Evolutionary conservation across 2,113 vertebrate species (phyloP).

Genomic region (Chamaea fasciata): DNA sequence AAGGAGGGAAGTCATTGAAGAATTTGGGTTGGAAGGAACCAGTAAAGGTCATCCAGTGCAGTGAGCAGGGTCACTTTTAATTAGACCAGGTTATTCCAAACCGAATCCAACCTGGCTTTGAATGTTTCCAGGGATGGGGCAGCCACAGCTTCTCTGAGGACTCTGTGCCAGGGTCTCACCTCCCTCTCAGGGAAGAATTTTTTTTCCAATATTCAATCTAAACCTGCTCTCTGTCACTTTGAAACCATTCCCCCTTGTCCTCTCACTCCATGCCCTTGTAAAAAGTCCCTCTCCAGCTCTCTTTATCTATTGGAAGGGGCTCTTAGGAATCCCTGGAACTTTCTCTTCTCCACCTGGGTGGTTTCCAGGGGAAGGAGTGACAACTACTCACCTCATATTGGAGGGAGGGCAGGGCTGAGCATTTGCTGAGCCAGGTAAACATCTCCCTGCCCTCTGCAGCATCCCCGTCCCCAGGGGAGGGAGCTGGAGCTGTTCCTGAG

Average conservation of each 20-base stretch:
- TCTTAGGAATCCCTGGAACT: background rate
- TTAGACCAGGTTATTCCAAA: background rate
- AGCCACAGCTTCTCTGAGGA: background rate
- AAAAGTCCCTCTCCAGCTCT: background rate
- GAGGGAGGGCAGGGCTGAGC: background rate
- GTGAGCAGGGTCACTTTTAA: background rate
- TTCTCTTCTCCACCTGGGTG: background rate
- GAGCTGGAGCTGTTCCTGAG: background rate
- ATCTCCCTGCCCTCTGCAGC: background rate
- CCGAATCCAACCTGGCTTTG: background rate
- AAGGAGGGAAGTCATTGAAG: background rate
- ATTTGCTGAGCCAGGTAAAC: background rate
- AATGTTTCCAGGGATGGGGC: background rate
- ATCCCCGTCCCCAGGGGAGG: background rate
- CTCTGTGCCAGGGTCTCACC: background rate
- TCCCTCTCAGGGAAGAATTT: background rate
- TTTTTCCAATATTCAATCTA: background rate
- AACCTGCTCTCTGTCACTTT: background rate
- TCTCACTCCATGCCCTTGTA: background rate
- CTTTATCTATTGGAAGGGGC: background rate
- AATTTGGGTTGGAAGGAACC: background rate
- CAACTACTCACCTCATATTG: rapidly evolving
- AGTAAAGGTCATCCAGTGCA: background rate
- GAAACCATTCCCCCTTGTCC: background rate
- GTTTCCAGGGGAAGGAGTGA: background rate